These are phyloP conservation scores for Ataeniobius toweri DNA, from an alignment of 2,797 vertebrate genomes.

Conservation along the genomic window DNA sequence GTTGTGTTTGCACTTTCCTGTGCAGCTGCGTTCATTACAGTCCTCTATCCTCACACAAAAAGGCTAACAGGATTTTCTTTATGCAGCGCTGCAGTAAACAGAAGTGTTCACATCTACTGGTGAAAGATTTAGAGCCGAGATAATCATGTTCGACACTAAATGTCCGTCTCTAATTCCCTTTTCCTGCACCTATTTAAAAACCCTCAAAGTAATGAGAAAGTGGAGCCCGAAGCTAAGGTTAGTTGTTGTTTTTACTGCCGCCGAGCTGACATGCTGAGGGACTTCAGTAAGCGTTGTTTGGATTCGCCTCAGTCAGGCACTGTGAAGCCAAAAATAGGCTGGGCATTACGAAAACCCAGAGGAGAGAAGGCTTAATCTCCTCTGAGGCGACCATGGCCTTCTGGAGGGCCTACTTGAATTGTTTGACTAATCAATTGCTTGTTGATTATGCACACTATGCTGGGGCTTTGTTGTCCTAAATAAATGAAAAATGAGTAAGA, in stretches of 20 bases:
- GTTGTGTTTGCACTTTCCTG: constrained; percentile 21
- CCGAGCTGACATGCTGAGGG: constrained; percentile 31
- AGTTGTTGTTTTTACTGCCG: constrained; percentile 44
- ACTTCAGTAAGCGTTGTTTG: constrained; percentile 46
- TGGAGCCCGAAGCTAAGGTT: constrained; percentile 33
- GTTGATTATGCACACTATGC: constrained; percentile 49
- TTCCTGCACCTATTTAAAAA: constrained; percentile 4
- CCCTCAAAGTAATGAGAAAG: constrained; percentile 22
- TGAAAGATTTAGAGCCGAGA: constrained; percentile 19
- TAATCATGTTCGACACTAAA: constrained; percentile 7
- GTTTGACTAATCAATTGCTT: constrained; percentile 65
- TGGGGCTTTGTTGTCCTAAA: constrained; percentile 36
- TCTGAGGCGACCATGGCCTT: constrained; percentile 37
- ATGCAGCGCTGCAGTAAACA: constrained; percentile 18
- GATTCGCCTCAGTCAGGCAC: constrained; percentile 48
- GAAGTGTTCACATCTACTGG: constrained; percentile 8
- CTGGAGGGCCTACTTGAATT: constrained; percentile 54
- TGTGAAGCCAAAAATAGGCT: constrained; percentile 41
- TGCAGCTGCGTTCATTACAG: constrained; percentile 64
- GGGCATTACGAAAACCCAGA: constrained; percentile 35
- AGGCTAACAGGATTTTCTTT: constrained; percentile 25
- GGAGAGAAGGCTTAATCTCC: constrained; percentile 55
- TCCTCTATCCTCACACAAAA: constrained; percentile 64
- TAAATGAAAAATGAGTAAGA: neutral
- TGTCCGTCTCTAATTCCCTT: constrained; percentile 12